These are phyloP conservation scores for Toxotes chatareus DNA, from an alignment of 2,113 vertebrate genomes.

Conservation along the genomic window DNA sequence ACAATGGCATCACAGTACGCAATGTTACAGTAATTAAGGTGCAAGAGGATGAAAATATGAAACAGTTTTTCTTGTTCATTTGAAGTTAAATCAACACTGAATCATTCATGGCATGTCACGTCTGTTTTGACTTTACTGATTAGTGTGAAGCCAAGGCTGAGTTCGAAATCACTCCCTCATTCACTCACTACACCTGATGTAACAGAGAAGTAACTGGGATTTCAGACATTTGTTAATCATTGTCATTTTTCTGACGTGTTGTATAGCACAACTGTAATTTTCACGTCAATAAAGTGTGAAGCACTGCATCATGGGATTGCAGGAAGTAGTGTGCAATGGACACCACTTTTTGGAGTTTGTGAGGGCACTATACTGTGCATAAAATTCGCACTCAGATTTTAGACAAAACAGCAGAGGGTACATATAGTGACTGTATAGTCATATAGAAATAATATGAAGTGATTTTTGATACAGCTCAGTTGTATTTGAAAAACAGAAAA, in stretches of 20 bases:
- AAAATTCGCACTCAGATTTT: no score
- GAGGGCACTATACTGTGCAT: no score
- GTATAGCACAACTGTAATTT: background rate
- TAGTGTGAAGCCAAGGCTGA: background rate
- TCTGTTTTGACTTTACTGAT: background rate
- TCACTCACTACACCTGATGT: background rate
- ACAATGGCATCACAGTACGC: no score
- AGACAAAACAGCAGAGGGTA: background rate
- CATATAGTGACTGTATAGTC: background rate
- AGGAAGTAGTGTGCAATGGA: background rate
- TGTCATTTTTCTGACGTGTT: background rate
- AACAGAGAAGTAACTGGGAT: background rate
- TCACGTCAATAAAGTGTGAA: background rate
- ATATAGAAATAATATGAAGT: background rate
- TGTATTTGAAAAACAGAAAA: background rate
- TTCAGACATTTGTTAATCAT: background rate
- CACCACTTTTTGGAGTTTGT: no score
- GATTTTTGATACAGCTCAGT: background rate
- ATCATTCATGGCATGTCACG: background rate
- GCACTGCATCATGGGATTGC: background rate
- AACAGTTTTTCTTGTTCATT: no score
- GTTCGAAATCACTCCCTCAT: no score
- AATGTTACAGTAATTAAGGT: no score
- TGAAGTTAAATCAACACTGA: no score
- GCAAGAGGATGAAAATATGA: no score